These are phyloP conservation scores for Zygogramma bicolorata DNA, from an alignment of 2,888 invertebrate species.

Conservation along the genomic window DNA sequence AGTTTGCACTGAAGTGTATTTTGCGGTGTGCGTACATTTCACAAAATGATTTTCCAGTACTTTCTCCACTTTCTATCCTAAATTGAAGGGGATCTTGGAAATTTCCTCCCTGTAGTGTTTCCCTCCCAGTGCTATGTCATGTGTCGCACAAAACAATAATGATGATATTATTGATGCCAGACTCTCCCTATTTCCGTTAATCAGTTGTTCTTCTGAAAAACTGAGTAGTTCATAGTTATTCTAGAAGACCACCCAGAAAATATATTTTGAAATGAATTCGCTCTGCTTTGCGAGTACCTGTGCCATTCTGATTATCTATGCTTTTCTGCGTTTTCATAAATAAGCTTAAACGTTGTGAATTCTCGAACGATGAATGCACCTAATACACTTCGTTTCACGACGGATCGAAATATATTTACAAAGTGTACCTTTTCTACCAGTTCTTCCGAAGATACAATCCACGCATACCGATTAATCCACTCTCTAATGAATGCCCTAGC, in stretches of 20 bases:
- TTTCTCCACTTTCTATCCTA: not conserved
- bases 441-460: not conserved
- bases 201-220: not conserved
- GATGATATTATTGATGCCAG: not conserved
- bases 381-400: not conserved
- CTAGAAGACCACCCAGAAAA: not conserved
- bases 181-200: not conserved
- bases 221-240: not conserved
- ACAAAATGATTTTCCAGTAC: not conserved
- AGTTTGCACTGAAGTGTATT: not conserved
- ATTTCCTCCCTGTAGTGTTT: not conserved
- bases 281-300: not conserved
- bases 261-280: not conserved
- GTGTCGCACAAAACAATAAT: not conserved
- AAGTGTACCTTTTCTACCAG: not conserved
- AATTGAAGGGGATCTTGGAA: not conserved
- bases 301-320: not conserved
- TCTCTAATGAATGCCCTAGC: not conserved
- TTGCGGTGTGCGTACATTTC: not conserved
- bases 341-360: not conserved
- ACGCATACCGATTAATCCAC: not conserved
- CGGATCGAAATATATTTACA: not conserved
- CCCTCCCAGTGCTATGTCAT: not conserved
- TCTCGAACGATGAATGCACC: not conserved
- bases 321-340: not conserved